Conservation (phyloP, 2,113 vertebrate species). For the Calyptomena viridis region DNA sequence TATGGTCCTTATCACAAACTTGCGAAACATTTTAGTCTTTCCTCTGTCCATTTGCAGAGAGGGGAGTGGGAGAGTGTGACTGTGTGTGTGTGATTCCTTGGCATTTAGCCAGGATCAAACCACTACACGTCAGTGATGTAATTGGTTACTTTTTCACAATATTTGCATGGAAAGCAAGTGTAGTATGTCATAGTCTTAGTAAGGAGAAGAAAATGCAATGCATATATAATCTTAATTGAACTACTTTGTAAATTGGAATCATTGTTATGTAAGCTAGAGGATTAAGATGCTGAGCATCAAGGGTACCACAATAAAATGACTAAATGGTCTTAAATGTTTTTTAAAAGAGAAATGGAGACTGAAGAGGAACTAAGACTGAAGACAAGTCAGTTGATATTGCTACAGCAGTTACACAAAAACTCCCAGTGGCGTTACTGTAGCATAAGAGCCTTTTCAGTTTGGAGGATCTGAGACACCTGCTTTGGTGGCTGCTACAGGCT, state of each 20-base stretch:
- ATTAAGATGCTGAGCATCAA: background rate
- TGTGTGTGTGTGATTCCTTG: no score
- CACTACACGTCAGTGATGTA: background rate
- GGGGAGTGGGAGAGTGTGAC: no score
- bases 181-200: background rate
- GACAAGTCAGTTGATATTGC: background rate
- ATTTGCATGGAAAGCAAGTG: background rate
- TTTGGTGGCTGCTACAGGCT: background rate
- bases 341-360: background rate
- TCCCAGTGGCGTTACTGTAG: background rate
- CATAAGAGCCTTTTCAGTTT: conserved; percentile 13
- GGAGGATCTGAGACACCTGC: conserved; percentile 19
- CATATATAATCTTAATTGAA: background rate
- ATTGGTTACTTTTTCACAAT: background rate
- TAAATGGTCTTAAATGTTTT: background rate
- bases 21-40: no score
- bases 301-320: background rate
- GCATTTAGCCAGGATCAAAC: no score
- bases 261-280: background rate
- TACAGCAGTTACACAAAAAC: background rate
- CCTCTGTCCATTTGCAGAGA: no score
- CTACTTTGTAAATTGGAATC: background rate
- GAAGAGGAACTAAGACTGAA: background rate
- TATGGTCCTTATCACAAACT: no score
- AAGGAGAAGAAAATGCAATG: background rate